Evolutionary conservation across 2,888 invertebrate genomes (phyloP).

Genomic region (Plagodis pulveraria): DNA sequence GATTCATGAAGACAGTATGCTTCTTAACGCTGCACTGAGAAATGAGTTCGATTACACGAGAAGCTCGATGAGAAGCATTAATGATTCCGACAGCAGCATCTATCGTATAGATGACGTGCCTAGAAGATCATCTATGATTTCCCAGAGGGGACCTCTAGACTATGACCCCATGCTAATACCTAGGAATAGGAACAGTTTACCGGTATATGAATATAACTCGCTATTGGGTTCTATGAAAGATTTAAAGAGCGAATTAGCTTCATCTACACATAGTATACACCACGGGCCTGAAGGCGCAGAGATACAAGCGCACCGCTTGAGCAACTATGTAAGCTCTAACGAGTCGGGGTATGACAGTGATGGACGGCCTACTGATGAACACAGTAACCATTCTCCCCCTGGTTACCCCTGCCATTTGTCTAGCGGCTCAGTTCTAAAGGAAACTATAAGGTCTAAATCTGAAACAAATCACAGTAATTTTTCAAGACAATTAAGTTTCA

Average conservation of each 20-base stretch:
- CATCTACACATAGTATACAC: constrained; percentile 82
- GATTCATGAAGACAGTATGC: constrained; percentile 75
- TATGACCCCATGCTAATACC: constrained; percentile 81
- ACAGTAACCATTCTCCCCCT: constrained; percentile 82
- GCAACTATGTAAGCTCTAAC: constrained; percentile 92
- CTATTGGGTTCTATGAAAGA: constrained; percentile 71
- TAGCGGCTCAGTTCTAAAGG: constrained; percentile 55
- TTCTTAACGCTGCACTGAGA: constrained; percentile 67
- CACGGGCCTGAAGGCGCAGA: constrained; percentile 82
- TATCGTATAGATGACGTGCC: constrained; percentile 67
- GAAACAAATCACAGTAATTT: constrained; percentile 67
- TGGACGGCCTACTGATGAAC: constrained; percentile 85
- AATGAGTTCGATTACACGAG: constrained; percentile 70
- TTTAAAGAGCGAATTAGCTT: constrained; percentile 71
- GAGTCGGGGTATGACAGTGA: constrained; percentile 94
- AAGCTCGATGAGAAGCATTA: constrained; percentile 75
- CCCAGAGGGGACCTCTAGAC: constrained; percentile 72
- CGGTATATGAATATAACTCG: constrained; percentile 76
- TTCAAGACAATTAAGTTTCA: constrained; percentile 75
- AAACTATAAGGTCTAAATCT: constrained; percentile 53
- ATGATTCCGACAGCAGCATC: constrained; percentile 64
- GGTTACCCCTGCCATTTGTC: constrained; percentile 78
- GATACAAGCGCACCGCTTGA: constrained; percentile 86
- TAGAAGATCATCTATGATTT: constrained; percentile 77
- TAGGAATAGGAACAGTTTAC: constrained; percentile 79